These are phyloP conservation scores for Anthoscopus minutus DNA, from an alignment of 2,113 vertebrate species.

Conservation along the genomic window DNA sequence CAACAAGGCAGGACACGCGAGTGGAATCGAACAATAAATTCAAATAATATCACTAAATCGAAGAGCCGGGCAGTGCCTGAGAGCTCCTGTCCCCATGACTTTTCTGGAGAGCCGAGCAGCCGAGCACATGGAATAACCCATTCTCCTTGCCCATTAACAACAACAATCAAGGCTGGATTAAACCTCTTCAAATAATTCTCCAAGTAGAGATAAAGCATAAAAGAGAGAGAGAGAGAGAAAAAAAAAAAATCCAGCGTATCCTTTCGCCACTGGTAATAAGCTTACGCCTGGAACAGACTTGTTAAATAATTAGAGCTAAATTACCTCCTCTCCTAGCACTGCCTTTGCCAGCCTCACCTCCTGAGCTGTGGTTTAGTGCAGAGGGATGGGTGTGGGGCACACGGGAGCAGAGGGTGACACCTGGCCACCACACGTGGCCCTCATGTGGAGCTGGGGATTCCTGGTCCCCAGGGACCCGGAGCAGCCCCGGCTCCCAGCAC, in stretches of 20 bases:
- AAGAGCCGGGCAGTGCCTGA: not conserved
- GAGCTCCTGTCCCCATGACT: not conserved
- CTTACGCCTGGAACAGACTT: constrained; percentile 42
- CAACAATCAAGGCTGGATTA: constrained; percentile 56
- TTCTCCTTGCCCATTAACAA: constrained; percentile 44
- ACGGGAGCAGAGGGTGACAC: not conserved
- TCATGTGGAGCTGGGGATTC: not conserved
- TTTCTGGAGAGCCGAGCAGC: constrained; percentile 15
- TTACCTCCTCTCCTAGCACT: constrained; percentile 39
- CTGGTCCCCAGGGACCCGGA: not conserved
- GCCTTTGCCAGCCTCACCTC: constrained; percentile 10
- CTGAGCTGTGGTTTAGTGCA: constrained; percentile 1
- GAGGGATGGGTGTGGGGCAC: constrained; percentile 28
- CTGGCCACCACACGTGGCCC: too few relatives aligned
- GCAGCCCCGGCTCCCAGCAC: not conserved
- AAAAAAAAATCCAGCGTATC: not conserved
- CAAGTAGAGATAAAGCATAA: constrained; percentile 63
- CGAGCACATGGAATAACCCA: constrained; percentile 35
- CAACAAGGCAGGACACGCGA: constrained; percentile 86
- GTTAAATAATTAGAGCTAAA: constrained; percentile 72
- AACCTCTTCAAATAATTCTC: constrained; percentile 53
- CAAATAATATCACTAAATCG: constrained; percentile 68
- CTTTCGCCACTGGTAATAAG: constrained; percentile 44
- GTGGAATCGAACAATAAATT: constrained; percentile 84
- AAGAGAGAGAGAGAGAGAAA: not conserved